Evolutionary conservation across 2,888 invertebrate species (phyloP).

Genomic region (Phortica magna): DNA sequence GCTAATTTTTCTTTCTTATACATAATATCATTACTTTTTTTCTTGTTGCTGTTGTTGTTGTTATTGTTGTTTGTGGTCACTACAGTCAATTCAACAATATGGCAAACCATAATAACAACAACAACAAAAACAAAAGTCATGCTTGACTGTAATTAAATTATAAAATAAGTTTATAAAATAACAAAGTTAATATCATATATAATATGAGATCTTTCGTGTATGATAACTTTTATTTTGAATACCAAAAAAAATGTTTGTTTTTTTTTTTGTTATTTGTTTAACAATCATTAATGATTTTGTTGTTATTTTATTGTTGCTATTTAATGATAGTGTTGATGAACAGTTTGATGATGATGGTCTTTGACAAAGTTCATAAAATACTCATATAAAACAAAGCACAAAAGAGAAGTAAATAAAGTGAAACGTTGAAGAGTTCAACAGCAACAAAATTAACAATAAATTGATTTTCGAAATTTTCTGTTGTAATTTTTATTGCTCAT

Average conservation of each 20-base stretch:
- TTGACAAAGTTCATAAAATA: neutral
- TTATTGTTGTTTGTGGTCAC: neutral
- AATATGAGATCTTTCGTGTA: conserved; percentile 25
- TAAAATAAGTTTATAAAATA: conserved; percentile 66
- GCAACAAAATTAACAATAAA: conserved; percentile 41
- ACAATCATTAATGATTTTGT: conserved; percentile 23
- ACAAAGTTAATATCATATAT: conserved; percentile 36
- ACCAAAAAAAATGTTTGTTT: conserved; percentile 29
- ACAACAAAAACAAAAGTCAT: neutral
- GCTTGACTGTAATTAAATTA: conserved; percentile 65
- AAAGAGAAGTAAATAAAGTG: neutral
- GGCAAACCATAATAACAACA: neutral
- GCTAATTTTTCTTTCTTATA: conserved; percentile 38
- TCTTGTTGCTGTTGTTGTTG: no score
- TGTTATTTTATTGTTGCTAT: neutral
- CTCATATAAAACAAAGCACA: neutral
- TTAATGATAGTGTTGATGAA: no score
- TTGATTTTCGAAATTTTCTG: conserved; percentile 65
- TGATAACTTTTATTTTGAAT: conserved; percentile 40
- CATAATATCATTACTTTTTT: neutral
- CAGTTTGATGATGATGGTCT: conserved; percentile 12
- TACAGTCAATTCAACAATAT: neutral
- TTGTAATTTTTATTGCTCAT: no score
- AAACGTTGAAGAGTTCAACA: conserved; percentile 21
- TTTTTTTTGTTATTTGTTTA: neutral